A percentile compares a stretch with the other conserved stretches of the same genome.
phyloP scores from a whole-genome alignment of 2,797 vertebrate species.

The Pteronotus mesoamericanus region DNA sequence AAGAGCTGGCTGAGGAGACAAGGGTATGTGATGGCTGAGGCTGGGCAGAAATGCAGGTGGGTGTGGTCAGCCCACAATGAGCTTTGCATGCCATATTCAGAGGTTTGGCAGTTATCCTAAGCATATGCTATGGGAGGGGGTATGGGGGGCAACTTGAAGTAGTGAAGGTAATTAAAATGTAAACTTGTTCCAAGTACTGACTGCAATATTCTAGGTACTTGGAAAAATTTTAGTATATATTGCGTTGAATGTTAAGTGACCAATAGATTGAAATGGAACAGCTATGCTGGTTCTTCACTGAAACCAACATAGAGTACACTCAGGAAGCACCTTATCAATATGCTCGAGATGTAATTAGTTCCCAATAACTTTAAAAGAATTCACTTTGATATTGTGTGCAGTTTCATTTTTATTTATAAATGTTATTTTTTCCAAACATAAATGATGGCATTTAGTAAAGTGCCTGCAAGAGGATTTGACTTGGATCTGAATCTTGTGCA shows the following conservation, averaged over 20 bases:
- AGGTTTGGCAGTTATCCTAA: not conserved
- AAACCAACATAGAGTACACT: not conserved
- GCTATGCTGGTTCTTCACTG: not conserved
- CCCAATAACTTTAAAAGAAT: not conserved
- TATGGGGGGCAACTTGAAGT: not conserved
- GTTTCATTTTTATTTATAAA: slow-evolving; percentile 17
- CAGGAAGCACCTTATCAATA: not conserved
- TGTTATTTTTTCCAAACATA: not conserved
- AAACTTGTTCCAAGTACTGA: not conserved
- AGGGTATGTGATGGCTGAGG: not conserved
- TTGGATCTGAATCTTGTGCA: not conserved
- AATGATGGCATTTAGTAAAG: not conserved
- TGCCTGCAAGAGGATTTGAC: not conserved
- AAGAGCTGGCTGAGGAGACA: not conserved
- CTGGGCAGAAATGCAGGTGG: not conserved
- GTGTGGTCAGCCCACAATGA: not conserved
- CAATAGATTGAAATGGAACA: not conserved
- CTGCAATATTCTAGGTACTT: not conserved
- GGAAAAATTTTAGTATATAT: not conserved
- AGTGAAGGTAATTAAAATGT: not conserved
- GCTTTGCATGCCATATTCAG: not conserved
- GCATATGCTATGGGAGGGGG: not conserved
- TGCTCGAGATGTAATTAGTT: not conserved
- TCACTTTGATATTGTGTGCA: not conserved
- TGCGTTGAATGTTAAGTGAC: not conserved